Percentiles rank a stretch among this genome's conserved stretches.
Conservation (phyloP, 2,113 vertebrate genomes). For the Megatriorchis doriae region DNA sequence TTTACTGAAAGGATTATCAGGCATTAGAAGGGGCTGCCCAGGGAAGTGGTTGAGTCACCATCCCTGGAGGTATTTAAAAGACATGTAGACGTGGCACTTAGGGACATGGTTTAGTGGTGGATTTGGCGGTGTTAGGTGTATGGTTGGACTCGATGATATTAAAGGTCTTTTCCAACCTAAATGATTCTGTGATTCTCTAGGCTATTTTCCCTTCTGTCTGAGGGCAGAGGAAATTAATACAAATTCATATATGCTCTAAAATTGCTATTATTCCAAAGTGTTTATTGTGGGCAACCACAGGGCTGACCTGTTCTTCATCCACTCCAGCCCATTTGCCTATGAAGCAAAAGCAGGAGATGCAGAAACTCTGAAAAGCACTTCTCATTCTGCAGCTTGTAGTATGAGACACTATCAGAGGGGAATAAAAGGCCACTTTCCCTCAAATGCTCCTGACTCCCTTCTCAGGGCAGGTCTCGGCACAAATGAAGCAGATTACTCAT, state of each 20-base stretch:
- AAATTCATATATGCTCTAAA: background rate
- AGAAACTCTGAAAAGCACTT: background rate
- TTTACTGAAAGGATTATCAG: background rate
- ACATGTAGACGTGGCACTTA: background rate
- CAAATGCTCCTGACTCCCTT: background rate
- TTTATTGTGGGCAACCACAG: background rate
- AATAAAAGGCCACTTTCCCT: background rate
- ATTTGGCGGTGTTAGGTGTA: background rate
- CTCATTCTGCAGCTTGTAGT: background rate
- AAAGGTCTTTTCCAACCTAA: background rate
- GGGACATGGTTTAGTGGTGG: background rate
- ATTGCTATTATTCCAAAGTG: background rate
- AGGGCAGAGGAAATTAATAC: background rate
- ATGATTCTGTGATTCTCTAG: background rate
- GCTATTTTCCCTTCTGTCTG: background rate
- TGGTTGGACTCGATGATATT: accelerated
- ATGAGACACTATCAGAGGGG: background rate
- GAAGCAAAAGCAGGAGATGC: background rate
- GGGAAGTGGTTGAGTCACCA: background rate
- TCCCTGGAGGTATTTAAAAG: background rate
- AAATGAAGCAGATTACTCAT: background rate
- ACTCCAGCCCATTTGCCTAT: background rate
- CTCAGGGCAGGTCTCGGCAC: background rate
- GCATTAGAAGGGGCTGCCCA: background rate
- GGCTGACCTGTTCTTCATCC: background rate